A percentile compares a stretch with the other conserved stretches of the same genome.
Evolutionary conservation across 2,113 vertebrate genomes (phyloP).

Genomic region (Chaetodon trifascialis): DNA sequence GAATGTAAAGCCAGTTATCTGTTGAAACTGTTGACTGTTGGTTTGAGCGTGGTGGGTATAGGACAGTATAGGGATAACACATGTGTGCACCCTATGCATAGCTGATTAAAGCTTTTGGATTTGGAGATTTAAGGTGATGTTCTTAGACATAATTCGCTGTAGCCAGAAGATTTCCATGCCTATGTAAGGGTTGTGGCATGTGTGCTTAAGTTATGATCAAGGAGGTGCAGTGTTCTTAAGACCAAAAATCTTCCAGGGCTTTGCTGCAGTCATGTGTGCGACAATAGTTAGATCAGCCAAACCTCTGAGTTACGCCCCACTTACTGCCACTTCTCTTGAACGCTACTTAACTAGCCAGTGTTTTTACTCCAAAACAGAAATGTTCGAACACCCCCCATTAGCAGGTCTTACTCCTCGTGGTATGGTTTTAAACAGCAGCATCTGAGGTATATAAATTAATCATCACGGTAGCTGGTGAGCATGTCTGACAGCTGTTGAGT

Average conservation of each 20-base stretch:
- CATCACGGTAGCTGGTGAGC: slow-evolving; percentile 29
- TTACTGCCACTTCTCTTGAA: background rate
- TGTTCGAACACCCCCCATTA: background rate
- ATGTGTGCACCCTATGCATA: slow-evolving; percentile 5
- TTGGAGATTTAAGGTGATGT: slow-evolving; percentile 11
- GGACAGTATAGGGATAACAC: background rate
- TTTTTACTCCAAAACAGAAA: slow-evolving; percentile 7
- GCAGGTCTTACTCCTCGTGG: slow-evolving; percentile 23
- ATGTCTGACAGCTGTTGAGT: slow-evolving; percentile 52
- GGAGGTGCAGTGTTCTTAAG: background rate
- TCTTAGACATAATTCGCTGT: background rate
- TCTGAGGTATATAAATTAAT: slow-evolving; percentile 52
- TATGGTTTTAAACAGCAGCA: slow-evolving; percentile 36
- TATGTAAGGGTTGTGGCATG: background rate
- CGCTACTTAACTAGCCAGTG: background rate
- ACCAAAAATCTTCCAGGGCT: slow-evolving; percentile 9
- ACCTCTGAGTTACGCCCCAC: slow-evolving; percentile 8
- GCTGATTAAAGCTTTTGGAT: slow-evolving; percentile 14
- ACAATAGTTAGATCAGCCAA: background rate
- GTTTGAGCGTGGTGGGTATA: background rate
- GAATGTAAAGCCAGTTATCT: slow-evolving; percentile 45
- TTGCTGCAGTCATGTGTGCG: background rate
- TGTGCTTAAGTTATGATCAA: slow-evolving; percentile 1
- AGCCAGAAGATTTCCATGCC: background rate
- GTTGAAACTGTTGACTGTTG: slow-evolving; percentile 1